Base-by-base conservation (phyloP, 2,113 vertebrate species). In the Lepus timidus region DNA sequence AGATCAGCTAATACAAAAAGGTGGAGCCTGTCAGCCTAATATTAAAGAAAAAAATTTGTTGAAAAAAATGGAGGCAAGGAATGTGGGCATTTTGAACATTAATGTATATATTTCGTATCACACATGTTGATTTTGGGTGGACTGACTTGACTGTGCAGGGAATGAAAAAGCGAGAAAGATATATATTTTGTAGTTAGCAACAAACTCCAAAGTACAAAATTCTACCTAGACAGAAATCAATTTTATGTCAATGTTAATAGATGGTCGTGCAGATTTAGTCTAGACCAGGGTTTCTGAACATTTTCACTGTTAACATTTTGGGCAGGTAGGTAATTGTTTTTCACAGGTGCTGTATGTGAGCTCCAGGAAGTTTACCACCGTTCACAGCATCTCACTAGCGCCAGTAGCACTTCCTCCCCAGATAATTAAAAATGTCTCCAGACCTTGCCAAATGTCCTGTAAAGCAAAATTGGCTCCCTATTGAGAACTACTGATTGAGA, bases 401-500 rank as follows among this genome's bases (percentile, higher is more conserved):
- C 13, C 31, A 87, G 6, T 36, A 74, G 4, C 19, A 52, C 3
- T 6, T 8, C 19, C 7, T 80, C 1, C 16, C 44, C 27, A 16
- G 9, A 27, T 33, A 71, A 71, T 61, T 16, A 55, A 16, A 75
- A 49, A 3, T 36, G 3, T 61, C 44, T 73, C 31, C 10, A 36
- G 22, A 33, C 1, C 16, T 68, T 71, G 55, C 0, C 33, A 71
- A 31, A 85, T 76, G 6, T 33, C 1, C 9, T 5, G 19, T 44
- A 1, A 1, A 13, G 8, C 25, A 52, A 51, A 71, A 25, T 9
- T 17, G 9, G 8, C 1, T 12, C 12, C 13, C 2, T 44, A 0
- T n/a, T 51, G n/a, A 90, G 9, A 83, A 52, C 6, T 1, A 27
- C 6, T 64, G 7, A 10, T 67, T 14, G 49, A 80, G n/a, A 64